Evolutionary conservation across 1,140 invertebrate genomes (phyloP).

Genomic region (Pseudachorutes palmiensis): DNA sequence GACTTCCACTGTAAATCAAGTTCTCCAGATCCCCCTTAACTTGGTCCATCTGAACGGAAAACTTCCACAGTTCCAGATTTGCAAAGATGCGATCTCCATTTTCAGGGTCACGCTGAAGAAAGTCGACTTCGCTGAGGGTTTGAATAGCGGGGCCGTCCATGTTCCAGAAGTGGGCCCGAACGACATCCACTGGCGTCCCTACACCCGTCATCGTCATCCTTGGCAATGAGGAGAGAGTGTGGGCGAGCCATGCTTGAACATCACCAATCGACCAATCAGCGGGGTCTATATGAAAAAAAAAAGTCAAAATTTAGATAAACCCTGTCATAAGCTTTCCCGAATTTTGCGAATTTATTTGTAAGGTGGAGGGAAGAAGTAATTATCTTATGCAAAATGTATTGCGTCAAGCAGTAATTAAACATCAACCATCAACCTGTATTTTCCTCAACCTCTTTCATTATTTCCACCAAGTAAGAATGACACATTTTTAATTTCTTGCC

Average conservation of each 20-base stretch:
- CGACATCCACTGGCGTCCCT: background rate
- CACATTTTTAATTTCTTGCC: slow-evolving; percentile 1
- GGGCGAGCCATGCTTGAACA: slow-evolving; percentile 51
- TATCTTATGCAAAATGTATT: background rate
- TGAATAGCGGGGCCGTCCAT: slow-evolving; percentile 67
- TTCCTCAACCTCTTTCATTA: background rate
- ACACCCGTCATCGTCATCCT: slow-evolving; percentile 2
- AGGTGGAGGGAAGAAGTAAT: background rate
- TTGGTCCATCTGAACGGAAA: slow-evolving; percentile 42
- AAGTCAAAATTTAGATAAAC: background rate
- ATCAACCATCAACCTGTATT: background rate
- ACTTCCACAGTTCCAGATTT: slow-evolving; percentile 87
- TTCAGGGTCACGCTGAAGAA: slow-evolving; percentile 63
- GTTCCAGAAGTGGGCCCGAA: slow-evolving; percentile 41
- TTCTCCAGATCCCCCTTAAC: slow-evolving; percentile 38
- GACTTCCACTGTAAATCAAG: background rate
- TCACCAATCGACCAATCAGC: slow-evolving; percentile 70
- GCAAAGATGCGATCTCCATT: slow-evolving; percentile 75
- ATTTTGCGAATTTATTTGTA: too few species aligned
- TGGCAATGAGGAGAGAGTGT: slow-evolving; percentile 25
- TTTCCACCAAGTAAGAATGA: background rate
- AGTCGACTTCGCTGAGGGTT: slow-evolving; percentile 72
- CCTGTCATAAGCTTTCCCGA: too few species aligned
- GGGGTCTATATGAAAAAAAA: slow-evolving; percentile 59
- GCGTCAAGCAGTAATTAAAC: slow-evolving; percentile 5